Evolutionary conservation across 2,888 invertebrate species (phyloP).

Genomic region (Cactoblastis cactorum): DNA sequence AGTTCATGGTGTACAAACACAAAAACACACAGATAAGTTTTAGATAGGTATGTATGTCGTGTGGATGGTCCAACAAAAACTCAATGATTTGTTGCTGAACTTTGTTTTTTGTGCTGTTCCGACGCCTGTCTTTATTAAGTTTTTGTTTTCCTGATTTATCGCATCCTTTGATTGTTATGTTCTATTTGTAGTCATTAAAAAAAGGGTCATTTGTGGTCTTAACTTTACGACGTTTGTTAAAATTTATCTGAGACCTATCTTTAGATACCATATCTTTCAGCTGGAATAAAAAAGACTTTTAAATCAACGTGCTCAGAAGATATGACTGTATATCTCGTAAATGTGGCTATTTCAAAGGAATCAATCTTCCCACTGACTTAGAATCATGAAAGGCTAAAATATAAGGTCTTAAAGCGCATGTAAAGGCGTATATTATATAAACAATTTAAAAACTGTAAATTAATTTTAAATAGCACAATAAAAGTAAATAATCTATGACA

Average conservation of each 20-base stretch:
- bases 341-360: no score
- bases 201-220: background rate
- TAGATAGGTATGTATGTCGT: background rate
- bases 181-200: background rate
- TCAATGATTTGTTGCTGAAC: slow-evolving; percentile 2
- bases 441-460: no score
- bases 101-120: slow-evolving; percentile 3
- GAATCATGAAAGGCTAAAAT: no score
- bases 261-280: no score
- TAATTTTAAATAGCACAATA: no score
- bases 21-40: background rate
- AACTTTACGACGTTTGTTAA: background rate
- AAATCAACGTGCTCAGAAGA: no score
- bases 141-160: slow-evolving; percentile 7
- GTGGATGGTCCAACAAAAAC: background rate
- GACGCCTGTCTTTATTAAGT: slow-evolving; percentile 1
- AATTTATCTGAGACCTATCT: background rate
- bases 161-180: slow-evolving; percentile 4
- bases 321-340: no score
- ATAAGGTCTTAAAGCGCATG: no score
- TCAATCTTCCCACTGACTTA: no score
- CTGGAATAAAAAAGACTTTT: no score
- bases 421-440: no score
- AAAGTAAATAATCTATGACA: no score
- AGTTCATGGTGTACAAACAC: background rate